Percentiles rank a stretch among this genome's conserved stretches.
phyloP scores from a whole-genome alignment of 2,113 vertebrate species.

The Malaclemys terrapin region DNA sequence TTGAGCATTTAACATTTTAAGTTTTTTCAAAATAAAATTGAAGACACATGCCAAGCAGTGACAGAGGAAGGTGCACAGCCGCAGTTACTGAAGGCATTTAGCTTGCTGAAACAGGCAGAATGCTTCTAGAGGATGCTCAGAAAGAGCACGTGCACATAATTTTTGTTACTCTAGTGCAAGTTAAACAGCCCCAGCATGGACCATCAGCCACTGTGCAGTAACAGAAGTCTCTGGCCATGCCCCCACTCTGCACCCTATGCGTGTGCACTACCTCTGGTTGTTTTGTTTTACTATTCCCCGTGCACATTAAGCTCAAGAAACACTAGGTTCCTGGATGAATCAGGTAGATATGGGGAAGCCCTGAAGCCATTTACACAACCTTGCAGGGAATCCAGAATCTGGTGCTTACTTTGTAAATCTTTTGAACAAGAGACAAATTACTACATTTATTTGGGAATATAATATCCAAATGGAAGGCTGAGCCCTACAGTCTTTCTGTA shows the following conservation, averaged over 20 bases:
- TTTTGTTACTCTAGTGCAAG: background rate
- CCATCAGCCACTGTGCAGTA: accelerated
- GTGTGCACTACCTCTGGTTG: background rate
- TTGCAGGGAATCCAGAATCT: background rate
- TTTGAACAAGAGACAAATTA: slow-evolving; percentile 35
- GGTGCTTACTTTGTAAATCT: slow-evolving; percentile 25
- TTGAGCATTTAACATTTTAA: background rate
- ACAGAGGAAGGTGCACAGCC: background rate
- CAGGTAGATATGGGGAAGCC: background rate
- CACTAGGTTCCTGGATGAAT: background rate
- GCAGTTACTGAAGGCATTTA: slow-evolving; percentile 11
- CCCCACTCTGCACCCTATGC: background rate
- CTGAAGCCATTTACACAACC: background rate
- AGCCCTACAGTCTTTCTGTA: background rate
- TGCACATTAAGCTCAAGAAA: background rate
- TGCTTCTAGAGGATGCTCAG: accelerated
- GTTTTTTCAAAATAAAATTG: background rate
- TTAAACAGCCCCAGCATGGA: background rate
- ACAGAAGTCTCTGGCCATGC: background rate
- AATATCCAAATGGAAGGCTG: background rate
- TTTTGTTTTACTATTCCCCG: no score
- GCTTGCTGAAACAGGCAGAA: background rate
- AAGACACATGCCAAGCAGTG: background rate
- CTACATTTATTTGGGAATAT: slow-evolving; percentile 35
- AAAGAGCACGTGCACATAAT: background rate